Base-by-base conservation (phyloP, 2,888 invertebrate species). In the Tolmerus cingulatus region DNA sequence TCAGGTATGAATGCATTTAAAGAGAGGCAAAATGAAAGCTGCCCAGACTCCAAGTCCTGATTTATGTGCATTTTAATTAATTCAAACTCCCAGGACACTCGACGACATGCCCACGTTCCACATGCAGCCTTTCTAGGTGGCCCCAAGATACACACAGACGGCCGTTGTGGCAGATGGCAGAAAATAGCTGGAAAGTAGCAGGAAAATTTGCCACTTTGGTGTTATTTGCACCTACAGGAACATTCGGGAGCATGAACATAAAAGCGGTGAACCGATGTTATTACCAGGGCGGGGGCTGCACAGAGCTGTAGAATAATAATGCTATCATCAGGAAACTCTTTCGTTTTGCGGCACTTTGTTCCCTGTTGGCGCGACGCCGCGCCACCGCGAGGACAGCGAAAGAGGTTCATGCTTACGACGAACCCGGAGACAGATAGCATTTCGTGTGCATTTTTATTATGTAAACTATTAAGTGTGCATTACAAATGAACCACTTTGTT, bases 51-150 rank as follows among this genome's bases (percentile, higher is more conserved):
- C 66, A 19, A n/a, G 66, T 23, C 66, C 66, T 66, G 66, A 78
- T 78, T 78, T 78, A 78, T 78, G 78, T 78, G 78, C 78, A 78
- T 78, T 78, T 78, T 78, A 78, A 78, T 78, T 78, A 78, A 78
- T 78, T 78, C 78, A 78, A 78, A 78, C 40, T 78, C 43, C n/a
- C 9, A 43, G 78, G 78, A 43, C 78, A 37, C 43, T 66, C 19
- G 66, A 27, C 19, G 66, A 66, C 43, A 43, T 23, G 37, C 78
- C 43, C 8, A 43, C 12, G 43, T 23, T 23, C 23, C 46, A 76
- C 37, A 16, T 76, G 40, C 76, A 76, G n/a, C 46, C 23, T 12
- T 37, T 4, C 66, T 66, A 2, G 66, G 66, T 66, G 27, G 23
- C 51, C 51, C 51, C 51, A 51, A 51, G 51, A 16, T 51, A 51